phyloP scores from a whole-genome alignment of 2,888 invertebrate genomes.

The Zaprionus bogoriensis region DNA sequence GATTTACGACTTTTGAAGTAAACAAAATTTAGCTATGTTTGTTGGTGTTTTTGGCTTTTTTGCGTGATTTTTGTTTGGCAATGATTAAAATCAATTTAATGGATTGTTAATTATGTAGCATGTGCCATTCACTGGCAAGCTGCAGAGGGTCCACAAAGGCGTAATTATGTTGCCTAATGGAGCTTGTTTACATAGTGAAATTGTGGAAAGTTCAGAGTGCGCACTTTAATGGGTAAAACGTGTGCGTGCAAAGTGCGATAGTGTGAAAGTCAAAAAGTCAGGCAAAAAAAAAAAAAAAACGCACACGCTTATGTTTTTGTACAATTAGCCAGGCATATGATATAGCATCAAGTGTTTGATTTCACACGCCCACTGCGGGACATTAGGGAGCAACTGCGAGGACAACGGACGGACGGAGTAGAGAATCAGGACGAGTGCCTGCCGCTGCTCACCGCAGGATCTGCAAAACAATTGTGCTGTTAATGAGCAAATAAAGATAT shows the following conservation, averaged over 20 bases:
- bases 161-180: constrained; percentile 65
- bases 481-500: constrained; percentile 80
- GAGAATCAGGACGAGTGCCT: constrained; percentile 29
- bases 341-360: constrained; percentile 34
- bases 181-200: constrained; percentile 36
- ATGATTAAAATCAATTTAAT: constrained; percentile 45
- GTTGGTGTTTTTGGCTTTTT: neutral
- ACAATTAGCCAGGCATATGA: constrained; percentile 2
- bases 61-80: neutral
- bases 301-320: neutral
- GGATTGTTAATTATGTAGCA: constrained; percentile 29
- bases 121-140: neutral
- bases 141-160: constrained; percentile 30
- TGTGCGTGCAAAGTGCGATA: constrained; percentile 27
- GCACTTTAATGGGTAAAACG: constrained; percentile 50
- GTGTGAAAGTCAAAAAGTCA: constrained; percentile 25
- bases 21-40: constrained; percentile 14
- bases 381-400: neutral
- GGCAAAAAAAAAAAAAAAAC: no score
- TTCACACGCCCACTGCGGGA: constrained; percentile 68
- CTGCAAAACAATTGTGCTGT: constrained; percentile 66
- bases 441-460: constrained; percentile 46
- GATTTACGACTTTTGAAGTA: constrained; percentile 39
- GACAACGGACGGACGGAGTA: neutral
- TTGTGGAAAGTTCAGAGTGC: constrained; percentile 49